Conservation (phyloP, 1,140 invertebrate genomes). For the Portunus trituberculatus region DNA sequence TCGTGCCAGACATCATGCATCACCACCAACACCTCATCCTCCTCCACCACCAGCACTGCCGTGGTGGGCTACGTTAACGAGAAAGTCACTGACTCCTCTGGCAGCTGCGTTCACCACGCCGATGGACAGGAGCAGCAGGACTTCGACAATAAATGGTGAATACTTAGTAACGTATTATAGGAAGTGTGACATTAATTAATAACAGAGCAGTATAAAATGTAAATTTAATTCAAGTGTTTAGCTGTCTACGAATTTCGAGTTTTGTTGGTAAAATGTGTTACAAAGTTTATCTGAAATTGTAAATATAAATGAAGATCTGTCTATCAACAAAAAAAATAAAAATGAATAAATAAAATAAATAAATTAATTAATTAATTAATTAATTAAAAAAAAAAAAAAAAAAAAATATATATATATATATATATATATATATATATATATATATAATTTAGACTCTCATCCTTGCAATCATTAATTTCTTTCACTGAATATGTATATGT, state of each 20-base stretch:
- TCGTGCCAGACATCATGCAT: slow-evolving; percentile 83
- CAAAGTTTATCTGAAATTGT: too few relatives aligned
- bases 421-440: slow-evolving; percentile 49
- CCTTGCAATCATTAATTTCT: background rate
- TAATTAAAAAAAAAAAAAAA: background rate
- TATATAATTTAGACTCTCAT: background rate
- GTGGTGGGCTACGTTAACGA: slow-evolving; percentile 79
- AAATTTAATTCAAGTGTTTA: too few relatives aligned
- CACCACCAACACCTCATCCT: slow-evolving; percentile 61
- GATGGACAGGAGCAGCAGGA: slow-evolving; percentile 82
- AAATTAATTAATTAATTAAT: slow-evolving; percentile 26
- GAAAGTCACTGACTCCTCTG: slow-evolving; percentile 81
- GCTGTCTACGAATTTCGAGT: too few relatives aligned
- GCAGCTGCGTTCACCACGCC: slow-evolving; percentile 77
- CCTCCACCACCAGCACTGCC: slow-evolving; percentile 68
- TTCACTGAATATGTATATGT: too few relatives aligned
- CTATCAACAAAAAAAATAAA: background rate
- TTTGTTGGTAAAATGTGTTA: too few relatives aligned
- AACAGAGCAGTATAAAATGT: too few relatives aligned
- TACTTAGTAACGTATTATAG: slow-evolving; percentile 33
- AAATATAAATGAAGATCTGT: background rate
- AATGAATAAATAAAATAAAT: slow-evolving; percentile 28
- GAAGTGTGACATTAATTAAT: too few relatives aligned
- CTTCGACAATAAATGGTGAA: slow-evolving; percentile 82
- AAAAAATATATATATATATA: slow-evolving; percentile 15